These are phyloP conservation scores for Drosophila pandora DNA, from an alignment of 1,140 invertebrate species.

Conservation along the genomic window DNA sequence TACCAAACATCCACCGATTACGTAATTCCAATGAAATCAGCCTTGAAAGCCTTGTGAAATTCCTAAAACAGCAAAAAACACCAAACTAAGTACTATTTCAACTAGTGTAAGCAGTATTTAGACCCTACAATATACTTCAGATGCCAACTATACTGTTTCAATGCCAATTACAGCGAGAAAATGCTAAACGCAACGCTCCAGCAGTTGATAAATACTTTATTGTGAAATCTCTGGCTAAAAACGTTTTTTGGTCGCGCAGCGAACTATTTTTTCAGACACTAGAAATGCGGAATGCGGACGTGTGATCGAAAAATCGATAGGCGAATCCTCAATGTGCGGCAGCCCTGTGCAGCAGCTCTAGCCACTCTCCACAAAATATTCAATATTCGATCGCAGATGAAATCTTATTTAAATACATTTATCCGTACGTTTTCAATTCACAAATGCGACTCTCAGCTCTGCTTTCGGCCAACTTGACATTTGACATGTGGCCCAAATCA, in stretches of 20 bases:
- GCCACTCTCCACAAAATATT: constrained; percentile 21
- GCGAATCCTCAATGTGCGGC: not conserved
- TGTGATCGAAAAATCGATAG: constrained; percentile 36
- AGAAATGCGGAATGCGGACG: constrained; percentile 6
- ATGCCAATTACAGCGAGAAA: constrained; percentile 1
- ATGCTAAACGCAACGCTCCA: not conserved
- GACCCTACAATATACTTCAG: constrained; percentile 34
- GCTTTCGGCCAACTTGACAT: constrained; percentile 6
- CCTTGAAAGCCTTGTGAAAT: constrained; percentile 9
- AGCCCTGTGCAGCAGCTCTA: constrained; percentile 11
- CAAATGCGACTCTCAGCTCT: constrained; percentile 15
- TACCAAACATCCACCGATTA: constrained; percentile 35
- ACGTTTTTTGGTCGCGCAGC: constrained; percentile 33
- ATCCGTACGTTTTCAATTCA: constrained; percentile 8
- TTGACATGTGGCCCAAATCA: not conserved
- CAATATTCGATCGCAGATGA: not conserved
- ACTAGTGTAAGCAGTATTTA: not conserved
- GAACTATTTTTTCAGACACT: constrained; percentile 18
- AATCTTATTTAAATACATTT: constrained; percentile 2
- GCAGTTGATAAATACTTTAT: constrained; percentile 11
- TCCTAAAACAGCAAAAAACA: constrained; percentile 36
- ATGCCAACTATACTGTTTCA: constrained; percentile 5
- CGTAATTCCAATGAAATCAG: constrained; percentile 35
- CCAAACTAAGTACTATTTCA: constrained; percentile 18
- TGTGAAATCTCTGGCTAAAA: constrained; percentile 11